These are phyloP conservation scores for Acanthoscelides obtectus DNA, from an alignment of 2,888 invertebrate species.

Conservation along the genomic window DNA sequence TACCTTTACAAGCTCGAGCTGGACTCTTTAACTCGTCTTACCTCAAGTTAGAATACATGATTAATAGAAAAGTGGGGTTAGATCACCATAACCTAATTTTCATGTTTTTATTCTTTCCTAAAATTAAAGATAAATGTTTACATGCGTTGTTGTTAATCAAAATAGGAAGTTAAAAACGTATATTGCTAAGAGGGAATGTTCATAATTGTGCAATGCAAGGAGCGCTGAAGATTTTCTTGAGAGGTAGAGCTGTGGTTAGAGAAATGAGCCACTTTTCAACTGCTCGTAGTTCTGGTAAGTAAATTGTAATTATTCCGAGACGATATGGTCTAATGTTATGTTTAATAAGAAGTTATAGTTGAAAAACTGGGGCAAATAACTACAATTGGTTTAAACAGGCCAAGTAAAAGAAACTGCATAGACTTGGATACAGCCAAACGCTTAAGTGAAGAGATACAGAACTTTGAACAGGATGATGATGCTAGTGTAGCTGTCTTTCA, in stretches of 20 bases:
- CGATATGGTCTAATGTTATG: background rate
- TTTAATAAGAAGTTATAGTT: conserved; percentile 38
- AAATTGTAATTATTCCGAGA: background rate
- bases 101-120: no score
- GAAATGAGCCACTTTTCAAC: background rate
- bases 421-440: conserved; percentile 63
- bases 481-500: conserved; percentile 73
- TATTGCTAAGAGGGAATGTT: no score
- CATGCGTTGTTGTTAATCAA: no score
- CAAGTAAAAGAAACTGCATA: conserved; percentile 77
- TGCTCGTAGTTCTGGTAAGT: background rate
- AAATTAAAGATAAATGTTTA: no score
- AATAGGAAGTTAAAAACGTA: no score
- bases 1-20: no score
- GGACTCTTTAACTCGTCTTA: no score
- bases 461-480: conserved; percentile 73
- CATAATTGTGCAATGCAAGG: background rate
- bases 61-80: no score
- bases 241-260: background rate
- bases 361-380: conserved; percentile 64
- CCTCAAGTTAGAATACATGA: no score
- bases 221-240: background rate
- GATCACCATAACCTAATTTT: no score
- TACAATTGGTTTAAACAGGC: conserved; percentile 83
- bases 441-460: conserved; percentile 66